Base-by-base conservation (phyloP, 1,140 invertebrate species). In the Scylla paramamosain region DNA sequence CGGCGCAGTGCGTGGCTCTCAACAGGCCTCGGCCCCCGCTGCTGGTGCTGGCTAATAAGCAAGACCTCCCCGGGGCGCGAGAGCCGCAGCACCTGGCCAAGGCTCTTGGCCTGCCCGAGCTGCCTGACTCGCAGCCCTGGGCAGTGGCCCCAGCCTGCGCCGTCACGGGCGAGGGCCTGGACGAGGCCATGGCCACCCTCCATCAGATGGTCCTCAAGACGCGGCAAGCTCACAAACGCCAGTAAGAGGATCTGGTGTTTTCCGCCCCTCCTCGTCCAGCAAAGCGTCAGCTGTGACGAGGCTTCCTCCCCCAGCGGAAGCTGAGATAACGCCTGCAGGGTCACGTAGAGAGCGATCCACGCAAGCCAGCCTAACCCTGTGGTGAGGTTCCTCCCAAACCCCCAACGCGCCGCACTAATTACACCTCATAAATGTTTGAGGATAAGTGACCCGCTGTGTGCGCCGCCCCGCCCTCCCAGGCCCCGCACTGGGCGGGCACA, bases 191-290 rank as follows among this genome's bases (percentile, higher is more conserved):
- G 96, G 99, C 99, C 97, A 98, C 98, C 4, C 97, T 99, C 29
- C 99, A 99, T 97, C 99, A 99, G 96, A 98, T 99, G 98, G 99
- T 99, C 95, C 97, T 99, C 95, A 99, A 99, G 97, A 97, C 98
- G 96, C 98, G 98, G 97, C 93, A 94, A 45, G n/a, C 59, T 16
- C 89, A 59, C 29, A 91, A 31, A 29, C 52, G 93, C 32, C 28
- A 77, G 52, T 90, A 28, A 82, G 20, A 32, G 12, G n/a, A 14
- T 29, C n/a, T 31, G 20, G 59, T 28, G 20, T 4, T 88, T 0
- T 14, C 32, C 12, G 31, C 77, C n/a, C 39, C 48, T 8, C 28
- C 12, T 3, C 39, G 39, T 8, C 59, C 45, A 92, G 91, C 28
- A 0, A n/a, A n/a, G 8, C 4, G 48, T 29, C 52, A 32, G 86